These are phyloP conservation scores for Unio delphinus DNA, from an alignment of 2,888 invertebrate species.

Conservation along the genomic window DNA sequence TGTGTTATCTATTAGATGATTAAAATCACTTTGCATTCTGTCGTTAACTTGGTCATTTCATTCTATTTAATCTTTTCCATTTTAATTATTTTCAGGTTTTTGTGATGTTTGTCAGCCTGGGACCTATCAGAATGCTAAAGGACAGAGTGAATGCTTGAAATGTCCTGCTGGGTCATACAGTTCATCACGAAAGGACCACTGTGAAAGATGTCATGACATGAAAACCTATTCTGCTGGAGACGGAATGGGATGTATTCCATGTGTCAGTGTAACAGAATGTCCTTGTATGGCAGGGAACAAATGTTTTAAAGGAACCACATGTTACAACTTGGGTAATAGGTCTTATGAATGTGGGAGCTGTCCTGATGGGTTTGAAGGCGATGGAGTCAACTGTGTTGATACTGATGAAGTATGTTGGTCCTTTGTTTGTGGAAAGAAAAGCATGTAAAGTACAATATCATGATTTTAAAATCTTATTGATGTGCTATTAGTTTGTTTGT, in stretches of 20 bases:
- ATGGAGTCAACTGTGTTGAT: constrained; percentile 53
- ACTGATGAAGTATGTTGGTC: constrained; percentile 45
- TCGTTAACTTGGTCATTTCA: too few species aligned
- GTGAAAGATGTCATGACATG: constrained; percentile 34
- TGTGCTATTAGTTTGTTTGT: too few species aligned
- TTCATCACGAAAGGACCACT: constrained; percentile 42
- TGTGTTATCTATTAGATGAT: too few species aligned
- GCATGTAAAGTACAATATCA: too few species aligned
- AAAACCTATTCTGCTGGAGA: constrained; percentile 36
- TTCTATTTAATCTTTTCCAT: too few species aligned
- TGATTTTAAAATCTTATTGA: too few species aligned
- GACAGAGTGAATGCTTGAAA: constrained; percentile 30
- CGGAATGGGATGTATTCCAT: constrained; percentile 33
- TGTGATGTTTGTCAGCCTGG: constrained; percentile 51
- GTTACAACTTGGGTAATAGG: constrained; percentile 33
- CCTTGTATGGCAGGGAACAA: constrained; percentile 33
- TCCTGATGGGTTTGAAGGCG: constrained; percentile 45
- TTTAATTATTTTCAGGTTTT: constrained; percentile 26
- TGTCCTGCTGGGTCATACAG: constrained; percentile 47
- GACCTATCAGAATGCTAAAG: constrained; percentile 43
- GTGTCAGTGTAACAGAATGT: constrained; percentile 32
- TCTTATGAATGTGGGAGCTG: constrained; percentile 39
- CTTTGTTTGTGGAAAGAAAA: too few species aligned
- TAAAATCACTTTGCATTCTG: too few species aligned
- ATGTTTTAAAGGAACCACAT: constrained; percentile 31